These are phyloP conservation scores for Holothuria scabra DNA, from an alignment of 53 echinoderm and acorn worm genomes.

Conservation along the genomic window DNA sequence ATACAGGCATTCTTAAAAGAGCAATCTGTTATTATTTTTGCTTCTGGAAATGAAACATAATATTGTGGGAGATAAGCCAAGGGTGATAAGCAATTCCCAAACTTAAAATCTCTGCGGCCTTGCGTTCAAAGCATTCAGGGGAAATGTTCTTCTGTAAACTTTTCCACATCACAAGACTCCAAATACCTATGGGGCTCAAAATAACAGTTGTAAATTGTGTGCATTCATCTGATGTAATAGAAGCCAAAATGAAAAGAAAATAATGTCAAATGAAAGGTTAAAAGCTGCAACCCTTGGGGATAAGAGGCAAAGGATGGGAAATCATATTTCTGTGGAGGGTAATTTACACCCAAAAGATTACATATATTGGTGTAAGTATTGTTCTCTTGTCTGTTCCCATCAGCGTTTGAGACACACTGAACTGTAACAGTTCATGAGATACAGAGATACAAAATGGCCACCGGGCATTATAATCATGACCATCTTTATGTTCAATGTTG, in stretches of 20 bases:
- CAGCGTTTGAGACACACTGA: slow-evolving; percentile 16
- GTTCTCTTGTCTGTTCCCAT: slow-evolving; percentile 25
- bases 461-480: too few species aligned
- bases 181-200: slow-evolving; percentile 23
- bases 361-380: slow-evolving; percentile 12
- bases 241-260: slow-evolving; percentile 36
- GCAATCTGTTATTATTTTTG: too few species aligned
- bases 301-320: not conserved
- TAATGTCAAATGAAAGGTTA: slow-evolving; percentile 20
- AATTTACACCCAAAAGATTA: not conserved
- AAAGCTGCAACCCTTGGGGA: slow-evolving; percentile 30
- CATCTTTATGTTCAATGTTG: too few species aligned
- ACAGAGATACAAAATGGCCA: too few species aligned
- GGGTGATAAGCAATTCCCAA: too few species aligned
- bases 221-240: not conserved
- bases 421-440: not conserved
- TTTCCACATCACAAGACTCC: slow-evolving; percentile 6
- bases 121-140: too few species aligned
- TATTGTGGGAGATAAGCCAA: too few species aligned
- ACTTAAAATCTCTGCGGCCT: too few species aligned
- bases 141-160: not conserved
- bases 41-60: too few species aligned
- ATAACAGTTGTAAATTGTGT: not conserved
- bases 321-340: slow-evolving; percentile 16
- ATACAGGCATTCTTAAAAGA: too few species aligned